Evolutionary conservation across 2,797 vertebrate species (phyloP).

Genomic region (Melanotaenia parkinsoni): DNA sequence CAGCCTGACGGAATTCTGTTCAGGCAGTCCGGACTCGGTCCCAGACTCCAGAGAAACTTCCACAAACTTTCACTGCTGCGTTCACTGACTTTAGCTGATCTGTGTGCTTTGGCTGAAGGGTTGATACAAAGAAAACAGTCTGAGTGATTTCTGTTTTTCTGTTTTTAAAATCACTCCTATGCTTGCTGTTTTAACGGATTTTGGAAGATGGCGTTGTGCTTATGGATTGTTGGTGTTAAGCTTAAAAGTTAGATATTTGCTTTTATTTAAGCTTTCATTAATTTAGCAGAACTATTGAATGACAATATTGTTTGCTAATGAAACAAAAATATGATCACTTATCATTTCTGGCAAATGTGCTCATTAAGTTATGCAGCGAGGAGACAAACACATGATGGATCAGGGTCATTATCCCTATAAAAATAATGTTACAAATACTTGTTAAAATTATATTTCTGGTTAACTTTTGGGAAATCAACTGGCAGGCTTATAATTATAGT

Average conservation of each 20-base stretch:
- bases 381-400: neutral
- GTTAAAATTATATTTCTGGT: too few relatives aligned
- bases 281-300: too few relatives aligned
- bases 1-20: slow-evolving; percentile 28
- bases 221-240: neutral
- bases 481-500: too few relatives aligned
- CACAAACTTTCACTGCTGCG: slow-evolving; percentile 25
- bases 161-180: neutral
- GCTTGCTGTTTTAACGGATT: slow-evolving; percentile 19
- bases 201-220: slow-evolving; percentile 8
- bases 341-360: neutral
- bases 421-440: too few relatives aligned
- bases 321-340: too few relatives aligned
- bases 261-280: too few relatives aligned
- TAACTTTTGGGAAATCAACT: too few relatives aligned
- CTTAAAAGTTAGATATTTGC: neutral
- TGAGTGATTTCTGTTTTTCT: neutral
- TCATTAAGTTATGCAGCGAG: neutral
- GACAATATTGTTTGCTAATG: too few relatives aligned
- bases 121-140: slow-evolving; percentile 12
- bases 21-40: slow-evolving; percentile 21
- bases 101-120: slow-evolving; percentile 47
- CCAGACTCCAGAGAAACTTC: slow-evolving; percentile 33
- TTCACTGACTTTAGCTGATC: slow-evolving; percentile 27
- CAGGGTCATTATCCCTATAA: too few relatives aligned